Evolutionary conservation across 2,888 invertebrate genomes (phyloP).

Genomic region (Hypolimnas misippus): DNA sequence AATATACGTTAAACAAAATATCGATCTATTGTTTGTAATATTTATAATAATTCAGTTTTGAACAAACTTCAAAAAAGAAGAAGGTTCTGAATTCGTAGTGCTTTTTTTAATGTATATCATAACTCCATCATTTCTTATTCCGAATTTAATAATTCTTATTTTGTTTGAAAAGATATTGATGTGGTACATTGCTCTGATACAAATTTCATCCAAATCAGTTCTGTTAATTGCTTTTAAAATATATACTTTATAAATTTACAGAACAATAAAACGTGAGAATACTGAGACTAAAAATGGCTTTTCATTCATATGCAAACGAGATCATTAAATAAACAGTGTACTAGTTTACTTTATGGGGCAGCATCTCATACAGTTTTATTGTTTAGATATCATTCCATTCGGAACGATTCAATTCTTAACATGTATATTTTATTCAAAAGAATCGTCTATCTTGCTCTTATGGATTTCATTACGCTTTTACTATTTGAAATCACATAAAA

Average conservation of each 20-base stretch:
- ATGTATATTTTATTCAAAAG: constrained; percentile 31
- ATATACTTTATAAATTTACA: constrained; percentile 13
- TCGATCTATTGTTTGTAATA: background rate
- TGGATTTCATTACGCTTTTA: constrained; percentile 26
- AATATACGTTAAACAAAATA: background rate
- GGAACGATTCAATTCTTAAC: constrained; percentile 29
- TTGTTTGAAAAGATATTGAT: too few relatives aligned
- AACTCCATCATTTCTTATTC: too few relatives aligned
- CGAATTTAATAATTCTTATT: too few relatives aligned
- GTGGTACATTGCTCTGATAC: too few relatives aligned
- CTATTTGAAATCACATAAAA: constrained; percentile 17
- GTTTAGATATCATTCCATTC: constrained; percentile 39
- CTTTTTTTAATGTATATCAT: too few relatives aligned
- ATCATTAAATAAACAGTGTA: constrained; percentile 53
- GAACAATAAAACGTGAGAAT: constrained; percentile 40
- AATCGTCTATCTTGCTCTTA: constrained; percentile 21
- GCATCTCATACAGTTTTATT: constrained; percentile 47
- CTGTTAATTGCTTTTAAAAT: background rate
- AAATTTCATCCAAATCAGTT: too few relatives aligned
- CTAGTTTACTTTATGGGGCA: constrained; percentile 51
- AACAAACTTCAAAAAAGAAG: too few relatives aligned
- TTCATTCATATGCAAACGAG: constrained; percentile 54
- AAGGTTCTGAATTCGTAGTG: too few relatives aligned
- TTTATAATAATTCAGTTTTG: background rate
- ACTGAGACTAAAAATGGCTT: constrained; percentile 23